Conservation (phyloP, 2,888 invertebrate species). For the Chesias legatella region DNA sequence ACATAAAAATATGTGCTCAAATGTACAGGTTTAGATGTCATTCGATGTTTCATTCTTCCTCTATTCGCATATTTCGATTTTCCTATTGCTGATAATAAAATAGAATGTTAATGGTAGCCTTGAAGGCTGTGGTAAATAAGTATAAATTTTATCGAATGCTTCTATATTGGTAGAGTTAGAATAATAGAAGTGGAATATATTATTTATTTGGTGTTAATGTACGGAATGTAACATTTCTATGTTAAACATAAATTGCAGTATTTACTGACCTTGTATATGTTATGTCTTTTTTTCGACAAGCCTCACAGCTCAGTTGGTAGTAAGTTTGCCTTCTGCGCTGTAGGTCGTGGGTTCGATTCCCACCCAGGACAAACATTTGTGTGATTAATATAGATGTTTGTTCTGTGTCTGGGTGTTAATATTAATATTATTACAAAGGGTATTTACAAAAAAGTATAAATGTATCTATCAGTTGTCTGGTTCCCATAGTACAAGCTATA, state of each 20-base stretch:
- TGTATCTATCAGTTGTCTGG: too few relatives aligned
- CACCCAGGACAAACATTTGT: too few relatives aligned
- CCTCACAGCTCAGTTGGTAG: too few relatives aligned
- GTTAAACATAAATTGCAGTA: constrained; percentile 3
- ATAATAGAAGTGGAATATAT: constrained; percentile 10
- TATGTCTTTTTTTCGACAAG: too few relatives aligned
- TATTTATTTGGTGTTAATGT: background rate
- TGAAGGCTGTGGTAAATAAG: constrained; percentile 62
- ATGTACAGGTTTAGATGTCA: constrained; percentile 58
- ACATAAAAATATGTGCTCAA: constrained; percentile 56
- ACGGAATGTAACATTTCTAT: background rate
- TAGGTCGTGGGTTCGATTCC: too few relatives aligned
- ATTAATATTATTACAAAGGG: too few relatives aligned
- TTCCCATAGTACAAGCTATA: too few relatives aligned
- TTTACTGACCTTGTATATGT: too few relatives aligned
- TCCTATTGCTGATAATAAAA: constrained; percentile 47
- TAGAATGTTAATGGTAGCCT: constrained; percentile 50
- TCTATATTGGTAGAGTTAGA: constrained; percentile 25
- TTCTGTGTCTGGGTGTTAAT: too few relatives aligned
- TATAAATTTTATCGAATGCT: constrained; percentile 25
- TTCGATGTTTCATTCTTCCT: constrained; percentile 47
- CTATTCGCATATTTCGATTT: constrained; percentile 47
- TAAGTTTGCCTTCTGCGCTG: too few relatives aligned
- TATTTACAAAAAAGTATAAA: too few relatives aligned
- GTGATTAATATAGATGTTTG: too few relatives aligned